Percentiles rank a stretch among this genome's conserved stretches.
These are phyloP conservation scores for Ruditapes philippinarum DNA, from an alignment of 1,140 invertebrate species.

Conservation along the genomic window DNA sequence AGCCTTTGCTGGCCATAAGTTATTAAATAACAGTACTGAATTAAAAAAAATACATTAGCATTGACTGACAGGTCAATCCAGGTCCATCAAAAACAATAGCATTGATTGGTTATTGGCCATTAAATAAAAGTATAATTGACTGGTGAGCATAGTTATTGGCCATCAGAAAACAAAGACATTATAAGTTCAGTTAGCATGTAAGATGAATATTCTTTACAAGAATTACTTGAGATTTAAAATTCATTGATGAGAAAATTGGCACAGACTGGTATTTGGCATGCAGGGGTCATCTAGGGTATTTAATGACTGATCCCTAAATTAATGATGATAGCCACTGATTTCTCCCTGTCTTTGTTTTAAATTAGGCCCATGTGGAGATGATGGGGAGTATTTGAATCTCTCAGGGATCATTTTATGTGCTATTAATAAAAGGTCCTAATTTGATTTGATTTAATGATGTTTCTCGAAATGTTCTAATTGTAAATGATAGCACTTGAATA, in stretches of 20 bases:
- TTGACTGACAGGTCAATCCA: too few relatives aligned
- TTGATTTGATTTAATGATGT: slow-evolving; percentile 59
- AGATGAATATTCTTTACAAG: too few relatives aligned
- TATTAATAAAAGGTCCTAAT: slow-evolving; percentile 51
- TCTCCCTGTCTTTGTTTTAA: slow-evolving; percentile 51
- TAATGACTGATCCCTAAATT: slow-evolving; percentile 59
- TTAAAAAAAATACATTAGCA: too few relatives aligned
- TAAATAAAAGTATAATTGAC: too few relatives aligned
- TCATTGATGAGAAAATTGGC: slow-evolving; percentile 45
- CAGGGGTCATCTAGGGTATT: slow-evolving; percentile 7
- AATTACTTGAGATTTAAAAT: slow-evolving; percentile 45
- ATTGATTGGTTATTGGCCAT: too few relatives aligned
- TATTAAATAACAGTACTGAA: too few relatives aligned
- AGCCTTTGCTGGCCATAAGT: too few relatives aligned
- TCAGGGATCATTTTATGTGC: background rate
- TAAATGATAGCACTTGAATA: slow-evolving; percentile 8
- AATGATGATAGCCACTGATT: slow-evolving; percentile 57
- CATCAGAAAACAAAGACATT: too few relatives aligned
- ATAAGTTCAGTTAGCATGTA: too few relatives aligned
- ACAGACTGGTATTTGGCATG: slow-evolving; percentile 11
- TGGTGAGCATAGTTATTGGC: too few relatives aligned
- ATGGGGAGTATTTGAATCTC: slow-evolving; percentile 24
- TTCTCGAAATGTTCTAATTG: slow-evolving; percentile 40
- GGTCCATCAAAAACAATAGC: too few relatives aligned
- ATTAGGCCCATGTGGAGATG: slow-evolving; percentile 47